phyloP scores from a whole-genome alignment of 2,888 invertebrate species.

The Caenorhabditis imperialis region DNA sequence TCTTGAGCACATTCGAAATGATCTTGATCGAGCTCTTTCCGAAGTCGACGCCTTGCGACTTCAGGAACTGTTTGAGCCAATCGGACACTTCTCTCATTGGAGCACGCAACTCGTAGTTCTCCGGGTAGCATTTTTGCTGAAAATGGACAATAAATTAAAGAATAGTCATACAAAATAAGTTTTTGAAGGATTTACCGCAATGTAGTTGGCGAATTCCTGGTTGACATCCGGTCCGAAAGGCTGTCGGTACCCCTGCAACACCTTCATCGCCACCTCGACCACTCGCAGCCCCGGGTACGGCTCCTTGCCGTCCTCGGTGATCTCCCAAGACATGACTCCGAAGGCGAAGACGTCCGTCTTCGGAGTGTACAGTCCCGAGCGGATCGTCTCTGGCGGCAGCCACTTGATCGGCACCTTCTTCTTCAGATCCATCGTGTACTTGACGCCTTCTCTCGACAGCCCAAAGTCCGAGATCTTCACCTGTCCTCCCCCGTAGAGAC shows the following conservation, averaged over 20 bases:
- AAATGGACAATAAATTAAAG: background rate
- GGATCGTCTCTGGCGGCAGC: conserved; percentile 63
- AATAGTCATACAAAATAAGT: background rate
- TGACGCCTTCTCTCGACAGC: conserved; percentile 57
- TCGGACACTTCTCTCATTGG: conserved; percentile 23
- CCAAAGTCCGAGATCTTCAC: conserved; percentile 65
- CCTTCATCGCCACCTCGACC: conserved; percentile 56
- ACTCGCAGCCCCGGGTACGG: conserved; percentile 70
- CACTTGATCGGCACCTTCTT: conserved; percentile 64
- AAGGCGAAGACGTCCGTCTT: conserved; percentile 66
- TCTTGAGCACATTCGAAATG: too few relatives aligned
- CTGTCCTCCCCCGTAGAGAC: conserved; percentile 59
- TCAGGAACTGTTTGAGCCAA: conserved; percentile 15
- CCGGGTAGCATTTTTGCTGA: conserved; percentile 21
- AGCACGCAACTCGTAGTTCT: conserved; percentile 12
- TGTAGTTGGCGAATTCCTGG: conserved; percentile 21
- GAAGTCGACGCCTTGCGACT: conserved; percentile 5
- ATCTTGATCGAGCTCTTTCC: background rate
- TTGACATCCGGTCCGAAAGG: conserved; percentile 22
- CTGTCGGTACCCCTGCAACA: conserved; percentile 25
- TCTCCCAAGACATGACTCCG: conserved; percentile 66
- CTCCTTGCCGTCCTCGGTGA: conserved; percentile 61
- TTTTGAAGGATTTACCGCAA: conserved; percentile 2
- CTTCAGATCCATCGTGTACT: conserved; percentile 59
- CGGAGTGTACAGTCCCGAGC: conserved; percentile 44